Evolutionary conservation across 2,113 vertebrate species (phyloP).

Genomic region (Oryzias melastigma): DNA sequence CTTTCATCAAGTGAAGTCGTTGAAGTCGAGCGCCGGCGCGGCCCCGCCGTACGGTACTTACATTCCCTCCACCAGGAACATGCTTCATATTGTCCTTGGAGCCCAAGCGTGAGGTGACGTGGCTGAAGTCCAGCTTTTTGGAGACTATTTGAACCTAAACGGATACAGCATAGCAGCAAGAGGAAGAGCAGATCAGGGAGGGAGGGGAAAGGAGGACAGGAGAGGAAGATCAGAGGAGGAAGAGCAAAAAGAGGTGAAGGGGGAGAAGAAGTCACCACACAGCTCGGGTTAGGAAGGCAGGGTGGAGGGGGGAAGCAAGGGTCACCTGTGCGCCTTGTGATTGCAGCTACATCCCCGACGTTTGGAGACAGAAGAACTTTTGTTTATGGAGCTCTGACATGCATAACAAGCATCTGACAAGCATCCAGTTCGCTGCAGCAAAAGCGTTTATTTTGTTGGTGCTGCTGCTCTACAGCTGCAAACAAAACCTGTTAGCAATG

Average conservation of each 20-base stretch:
- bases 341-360: too few species aligned
- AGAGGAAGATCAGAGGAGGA: neutral
- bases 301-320: slow-evolving; percentile 11
- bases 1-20: too few species aligned
- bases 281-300: slow-evolving; percentile 42
- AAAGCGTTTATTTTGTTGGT: too few species aligned
- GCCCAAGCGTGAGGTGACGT: slow-evolving; percentile 97
- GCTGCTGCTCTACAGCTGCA: too few species aligned
- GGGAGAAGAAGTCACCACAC: slow-evolving; percentile 35
- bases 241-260: neutral
- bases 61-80: slow-evolving; percentile 99
- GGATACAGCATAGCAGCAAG: slow-evolving; percentile 80
- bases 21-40: neutral
- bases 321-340: neutral
- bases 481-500: too few species aligned
- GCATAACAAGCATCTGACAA: too few species aligned
- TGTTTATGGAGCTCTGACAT: too few species aligned
- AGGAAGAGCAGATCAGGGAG: slow-evolving; percentile 46
- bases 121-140: slow-evolving; percentile 99
- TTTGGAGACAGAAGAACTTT: too few species aligned
- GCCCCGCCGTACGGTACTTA: slow-evolving; percentile 82
- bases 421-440: too few species aligned
- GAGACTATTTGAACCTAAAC: slow-evolving; percentile 96
- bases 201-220: neutral
- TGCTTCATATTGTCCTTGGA: slow-evolving; percentile 99